Base-by-base conservation (phyloP, 2,113 vertebrate species). In the Seriola rivoliana region DNA sequence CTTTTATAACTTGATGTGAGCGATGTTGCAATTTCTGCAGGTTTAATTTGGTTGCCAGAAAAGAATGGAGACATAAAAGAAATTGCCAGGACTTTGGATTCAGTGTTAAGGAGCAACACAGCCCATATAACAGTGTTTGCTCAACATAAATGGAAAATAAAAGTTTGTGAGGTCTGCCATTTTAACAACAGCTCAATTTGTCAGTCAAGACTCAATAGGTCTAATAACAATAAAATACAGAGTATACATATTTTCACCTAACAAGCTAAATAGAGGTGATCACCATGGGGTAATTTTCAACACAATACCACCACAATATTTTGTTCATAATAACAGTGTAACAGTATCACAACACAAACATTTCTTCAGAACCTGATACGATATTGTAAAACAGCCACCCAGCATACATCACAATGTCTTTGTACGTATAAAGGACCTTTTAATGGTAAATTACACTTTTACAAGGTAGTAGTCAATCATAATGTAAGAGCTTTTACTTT, bases 11-110 rank as follows among this genome's bases (percentile, higher is more conserved):
- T 63, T 71, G 36, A 82, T 63, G 50, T 78, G 65, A 66, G 71
- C 38, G 42, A 68, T 34, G 32, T 66, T 71, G 38, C 54, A n/a
- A 55, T 64, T 52, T 42, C 42, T 54, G 25, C 5, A 0, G 25
- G 19, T 78, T 76, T 76, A 52, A 25, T 65, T 23, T 44, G 25
- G 17, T 63, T 71, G 54, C 74, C 46, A 64, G 38, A 73, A 55
- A 11, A 62, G 38, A 54, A 54, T 29, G 23, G 42, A 63, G 68
- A 48, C 9, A 44, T 9, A 48, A 44, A 62, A 23, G 36, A 70
- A 74, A 64, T 25, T 66, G 65, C 65, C 67, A 67, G 29, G 23
- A 12, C 25, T 57, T 65, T 11, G 17, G 25, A 3, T 25, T 59
- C 40, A 55, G 0, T 71, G 46, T 70, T 14, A 7, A 58, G 6